Evolutionary conservation across 37 sponge, comb jelly and placozoan genomes (phyloP), one percentile per base, ranked within the genome.

Genomic region (Petrosia ficiformis): DNA sequence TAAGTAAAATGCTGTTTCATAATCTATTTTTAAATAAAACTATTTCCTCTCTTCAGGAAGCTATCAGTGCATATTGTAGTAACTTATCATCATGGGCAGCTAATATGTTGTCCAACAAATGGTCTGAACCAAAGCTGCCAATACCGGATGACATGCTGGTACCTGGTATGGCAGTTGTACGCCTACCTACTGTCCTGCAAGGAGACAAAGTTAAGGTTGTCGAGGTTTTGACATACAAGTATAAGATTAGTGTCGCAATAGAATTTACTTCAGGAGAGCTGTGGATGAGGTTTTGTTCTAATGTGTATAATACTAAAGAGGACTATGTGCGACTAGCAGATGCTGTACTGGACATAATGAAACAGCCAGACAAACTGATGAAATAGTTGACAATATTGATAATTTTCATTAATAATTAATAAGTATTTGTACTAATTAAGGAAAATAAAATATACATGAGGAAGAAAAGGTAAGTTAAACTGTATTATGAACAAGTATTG

Each of bases 121-220:
- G 74, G 76, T 14, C 24, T 8, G 39, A 57, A 6, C 35, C 37
- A 3, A 41, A 26, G 0, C 44, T 70, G 35, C 74, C 78, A 37
- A 35, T 84, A 19, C 79, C 89, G 8, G 33, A 34, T 5, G 79
- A 83, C 26, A 57, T 87, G 74, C 24, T n/a, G 10, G 73, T 79
- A 1, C 89, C 89, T 8, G 64, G 38, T 58, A 57, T 87, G 79
- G 35, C 60, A 28, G 38, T 87, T 22, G 57, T 87, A 38, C n/a
- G 32, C 36, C 24, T 87, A 41, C 89, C 89, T 44, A 24, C 37
- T 21, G 38, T 33, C 44, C 44, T 80, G 11, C 64, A 61, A 14
- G 68, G 73, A 37, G 71, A 69, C 36, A 80, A 41, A 22, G 4
- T 44, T 28, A 39, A 32, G 4, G 22, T 22, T 32, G 14, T 39